These are phyloP conservation scores for Dryas iulia DNA, from an alignment of 1,140 invertebrate species.

Conservation along the genomic window DNA sequence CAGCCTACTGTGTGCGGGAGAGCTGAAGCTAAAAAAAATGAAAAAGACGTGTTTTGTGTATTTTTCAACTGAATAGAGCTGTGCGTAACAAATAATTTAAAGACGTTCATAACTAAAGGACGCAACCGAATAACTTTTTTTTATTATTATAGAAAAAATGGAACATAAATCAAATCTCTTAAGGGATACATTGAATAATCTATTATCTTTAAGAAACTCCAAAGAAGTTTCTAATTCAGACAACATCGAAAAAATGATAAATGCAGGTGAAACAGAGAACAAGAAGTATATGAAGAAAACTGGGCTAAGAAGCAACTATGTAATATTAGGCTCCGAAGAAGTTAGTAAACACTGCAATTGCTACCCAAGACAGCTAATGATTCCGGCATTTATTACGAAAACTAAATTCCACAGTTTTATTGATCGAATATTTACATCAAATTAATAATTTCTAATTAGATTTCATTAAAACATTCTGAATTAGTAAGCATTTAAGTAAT, in stretches of 20 bases:
- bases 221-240: not conserved
- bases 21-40: too few relatives aligned
- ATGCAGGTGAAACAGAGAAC: not conserved
- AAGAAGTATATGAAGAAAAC: constrained; percentile 11
- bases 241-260: not conserved
- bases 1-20: too few relatives aligned
- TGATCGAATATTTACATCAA: constrained; percentile 19
- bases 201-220: not conserved
- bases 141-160: not conserved
- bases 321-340: constrained; percentile 9
- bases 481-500: too few relatives aligned
- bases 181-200: not conserved
- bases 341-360: constrained; percentile 41
- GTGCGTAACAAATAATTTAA: too few relatives aligned
- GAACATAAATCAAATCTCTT: not conserved
- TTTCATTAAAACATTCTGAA: too few relatives aligned
- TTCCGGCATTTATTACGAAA: constrained; percentile 44
- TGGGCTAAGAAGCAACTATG: constrained; percentile 4
- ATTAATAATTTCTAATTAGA: not conserved
- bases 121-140: not conserved
- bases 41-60: too few relatives aligned
- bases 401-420: constrained; percentile 40
- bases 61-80: too few relatives aligned
- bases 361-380: constrained; percentile 31
- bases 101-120: too few relatives aligned